These are phyloP conservation scores for Drosophila sordidapex DNA, from an alignment of 2,888 invertebrate genomes.

Conservation along the genomic window DNA sequence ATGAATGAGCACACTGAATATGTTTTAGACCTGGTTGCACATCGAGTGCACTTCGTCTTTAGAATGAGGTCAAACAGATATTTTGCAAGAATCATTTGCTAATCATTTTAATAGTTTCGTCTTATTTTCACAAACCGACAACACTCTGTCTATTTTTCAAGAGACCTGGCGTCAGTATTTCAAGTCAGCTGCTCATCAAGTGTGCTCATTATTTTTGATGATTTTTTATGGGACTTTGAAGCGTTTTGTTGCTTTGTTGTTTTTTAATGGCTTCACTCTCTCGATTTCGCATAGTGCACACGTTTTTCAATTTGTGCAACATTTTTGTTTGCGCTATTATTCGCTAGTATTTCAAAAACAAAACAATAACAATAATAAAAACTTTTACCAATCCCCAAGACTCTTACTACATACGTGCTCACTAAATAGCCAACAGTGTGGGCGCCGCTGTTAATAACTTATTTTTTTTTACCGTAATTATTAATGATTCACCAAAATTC, in stretches of 20 bases:
- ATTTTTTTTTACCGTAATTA: neutral
- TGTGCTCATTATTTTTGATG: slow-evolving; percentile 48
- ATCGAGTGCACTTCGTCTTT: slow-evolving; percentile 50
- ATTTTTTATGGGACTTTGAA: slow-evolving; percentile 25
- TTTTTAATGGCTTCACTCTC: slow-evolving; percentile 22
- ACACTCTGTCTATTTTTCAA: slow-evolving; percentile 12
- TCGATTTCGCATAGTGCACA: slow-evolving; percentile 38
- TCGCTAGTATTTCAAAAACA: slow-evolving; percentile 2
- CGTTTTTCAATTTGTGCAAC: slow-evolving; percentile 45
- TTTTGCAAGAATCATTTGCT: slow-evolving; percentile 65
- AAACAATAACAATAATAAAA: slow-evolving; percentile 18
- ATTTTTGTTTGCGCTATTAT: slow-evolving; percentile 12
- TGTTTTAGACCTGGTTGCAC: slow-evolving; percentile 43
- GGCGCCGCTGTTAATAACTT: slow-evolving; percentile 15
- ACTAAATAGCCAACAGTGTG: slow-evolving; percentile 17
- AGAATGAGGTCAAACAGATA: slow-evolving; percentile 60
- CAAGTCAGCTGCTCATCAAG: neutral
- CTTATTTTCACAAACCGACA: slow-evolving; percentile 1
- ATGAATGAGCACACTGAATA: slow-evolving; percentile 10
- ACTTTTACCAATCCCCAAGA: slow-evolving; percentile 36
- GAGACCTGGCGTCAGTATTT: slow-evolving; percentile 8
- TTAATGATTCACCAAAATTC: slow-evolving; percentile 4
- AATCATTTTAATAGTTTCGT: slow-evolving; percentile 30
- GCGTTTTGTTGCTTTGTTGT: slow-evolving; percentile 1
- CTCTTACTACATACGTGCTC: slow-evolving; percentile 26